A percentile compares a stretch with the other conserved stretches of the same genome.
phyloP scores from a whole-genome alignment of 2,797 vertebrate species.

The Zalophus californianus region DNA sequence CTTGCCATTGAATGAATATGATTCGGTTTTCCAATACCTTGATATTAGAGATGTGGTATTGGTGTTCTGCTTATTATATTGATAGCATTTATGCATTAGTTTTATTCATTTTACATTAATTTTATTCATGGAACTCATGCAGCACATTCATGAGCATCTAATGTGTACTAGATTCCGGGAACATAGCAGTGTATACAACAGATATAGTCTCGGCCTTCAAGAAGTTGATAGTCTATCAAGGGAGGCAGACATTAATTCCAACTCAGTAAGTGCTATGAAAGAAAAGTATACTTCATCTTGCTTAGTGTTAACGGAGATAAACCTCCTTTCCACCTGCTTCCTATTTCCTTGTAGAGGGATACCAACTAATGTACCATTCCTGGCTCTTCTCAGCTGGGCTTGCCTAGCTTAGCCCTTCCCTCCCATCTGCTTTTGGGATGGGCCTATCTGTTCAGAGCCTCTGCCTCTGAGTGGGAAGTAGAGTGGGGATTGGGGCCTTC shows the following conservation, averaged over 20 bases:
- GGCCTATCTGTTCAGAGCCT: neutral
- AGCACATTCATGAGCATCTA: neutral
- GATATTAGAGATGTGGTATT: neutral
- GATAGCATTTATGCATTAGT: neutral
- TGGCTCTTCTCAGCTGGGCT: neutral
- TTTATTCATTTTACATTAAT: neutral
- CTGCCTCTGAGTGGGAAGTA: neutral
- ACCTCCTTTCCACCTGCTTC: neutral
- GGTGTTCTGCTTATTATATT: neutral
- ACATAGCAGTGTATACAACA: neutral
- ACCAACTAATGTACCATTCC: neutral
- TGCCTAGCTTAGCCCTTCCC: neutral
- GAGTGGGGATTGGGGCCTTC: neutral
- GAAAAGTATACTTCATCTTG: neutral
- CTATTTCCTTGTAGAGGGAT: neutral
- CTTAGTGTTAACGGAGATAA: neutral
- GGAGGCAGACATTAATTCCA: neutral
- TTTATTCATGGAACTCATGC: neutral
- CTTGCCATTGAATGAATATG: neutral
- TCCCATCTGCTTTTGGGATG: neutral
- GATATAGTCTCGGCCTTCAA: neutral
- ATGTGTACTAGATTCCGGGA: neutral
- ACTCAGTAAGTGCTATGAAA: neutral
- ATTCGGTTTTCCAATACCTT: neutral
- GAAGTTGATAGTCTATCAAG: neutral